phyloP scores from a whole-genome alignment of 2,113 vertebrate species.

The Porphyrio hochstetteri region DNA sequence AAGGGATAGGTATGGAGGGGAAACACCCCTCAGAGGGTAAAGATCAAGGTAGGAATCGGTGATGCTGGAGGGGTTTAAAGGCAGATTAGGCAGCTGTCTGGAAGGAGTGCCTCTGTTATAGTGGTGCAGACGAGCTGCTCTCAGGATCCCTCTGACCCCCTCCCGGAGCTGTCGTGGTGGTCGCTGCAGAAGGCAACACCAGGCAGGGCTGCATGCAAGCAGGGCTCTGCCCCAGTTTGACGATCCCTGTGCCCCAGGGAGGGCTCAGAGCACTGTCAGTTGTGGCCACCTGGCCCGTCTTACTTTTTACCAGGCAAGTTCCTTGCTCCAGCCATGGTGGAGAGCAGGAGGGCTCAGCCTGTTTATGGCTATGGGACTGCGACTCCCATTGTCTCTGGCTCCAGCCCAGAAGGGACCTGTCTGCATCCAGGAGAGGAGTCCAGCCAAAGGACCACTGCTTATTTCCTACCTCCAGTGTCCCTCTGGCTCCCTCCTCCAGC shows the following conservation, averaged over 20 bases:
- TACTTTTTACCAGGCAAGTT: background rate
- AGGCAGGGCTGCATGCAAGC: background rate
- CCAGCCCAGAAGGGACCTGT: background rate
- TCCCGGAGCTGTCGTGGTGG: background rate
- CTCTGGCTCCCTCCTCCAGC: background rate
- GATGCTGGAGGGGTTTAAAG: background rate
- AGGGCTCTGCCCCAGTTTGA: background rate
- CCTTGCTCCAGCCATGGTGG: background rate
- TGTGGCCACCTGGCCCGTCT: background rate
- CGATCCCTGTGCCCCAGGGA: rapidly evolving
- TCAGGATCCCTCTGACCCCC: background rate
- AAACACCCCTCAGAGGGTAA: background rate
- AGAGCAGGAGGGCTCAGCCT: background rate
- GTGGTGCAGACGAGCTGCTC: background rate
- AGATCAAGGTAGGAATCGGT: background rate
- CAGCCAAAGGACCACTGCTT: background rate
- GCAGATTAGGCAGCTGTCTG: background rate
- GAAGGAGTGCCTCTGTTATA: rapidly evolving
- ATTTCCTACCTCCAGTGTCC: background rate
- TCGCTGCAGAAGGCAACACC: background rate
- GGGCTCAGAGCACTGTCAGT: rapidly evolving
- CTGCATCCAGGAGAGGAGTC: background rate
- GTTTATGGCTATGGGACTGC: background rate
- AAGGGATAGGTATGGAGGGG: background rate
- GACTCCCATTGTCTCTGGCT: background rate